phyloP scores from a whole-genome alignment of 2,888 invertebrate species.

The Drosophila nr. fundita region DNA sequence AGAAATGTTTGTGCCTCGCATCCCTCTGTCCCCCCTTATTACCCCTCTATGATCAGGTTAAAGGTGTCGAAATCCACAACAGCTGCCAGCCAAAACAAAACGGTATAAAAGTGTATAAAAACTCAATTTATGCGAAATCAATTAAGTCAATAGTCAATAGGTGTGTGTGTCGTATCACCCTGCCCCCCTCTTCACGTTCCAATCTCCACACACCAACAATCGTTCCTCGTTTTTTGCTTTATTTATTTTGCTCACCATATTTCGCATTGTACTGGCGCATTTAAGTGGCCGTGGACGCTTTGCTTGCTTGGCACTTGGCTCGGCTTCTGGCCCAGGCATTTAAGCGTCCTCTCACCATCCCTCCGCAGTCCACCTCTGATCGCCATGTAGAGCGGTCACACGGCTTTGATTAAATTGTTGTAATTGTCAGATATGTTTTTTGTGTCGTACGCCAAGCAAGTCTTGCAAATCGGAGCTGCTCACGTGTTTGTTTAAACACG shows the following conservation, averaged over 20 bases:
- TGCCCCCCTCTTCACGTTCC: no score
- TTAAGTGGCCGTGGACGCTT: conserved; percentile 52
- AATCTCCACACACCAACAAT: neutral
- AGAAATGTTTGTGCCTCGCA: neutral
- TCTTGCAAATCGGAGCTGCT: conserved; percentile 15
- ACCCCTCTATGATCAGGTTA: conserved; percentile 47
- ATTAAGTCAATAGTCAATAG: conserved; percentile 77
- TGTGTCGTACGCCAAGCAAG: conserved; percentile 1
- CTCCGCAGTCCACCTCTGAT: neutral
- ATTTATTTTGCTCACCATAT: conserved; percentile 31
- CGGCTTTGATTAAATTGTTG: conserved; percentile 57
- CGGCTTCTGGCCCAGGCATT: conserved; percentile 29
- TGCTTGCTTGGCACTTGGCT: conserved; percentile 45
- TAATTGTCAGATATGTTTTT: conserved; percentile 27
- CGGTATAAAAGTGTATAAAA: conserved; percentile 8
- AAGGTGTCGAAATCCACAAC: conserved; percentile 61
- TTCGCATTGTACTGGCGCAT: conserved; percentile 28
- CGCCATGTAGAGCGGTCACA: conserved; percentile 17
- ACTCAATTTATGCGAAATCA: conserved; percentile 66
- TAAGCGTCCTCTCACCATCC: conserved; percentile 1
- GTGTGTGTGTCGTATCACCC: conserved; percentile 44
- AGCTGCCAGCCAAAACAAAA: conserved; percentile 49
- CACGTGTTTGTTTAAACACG: conserved; percentile 15
- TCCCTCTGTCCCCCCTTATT: neutral
- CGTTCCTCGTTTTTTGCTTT: conserved; percentile 11